phyloP scores from a whole-genome alignment of 1,140 invertebrate species.

The Hermetia illucens region DNA sequence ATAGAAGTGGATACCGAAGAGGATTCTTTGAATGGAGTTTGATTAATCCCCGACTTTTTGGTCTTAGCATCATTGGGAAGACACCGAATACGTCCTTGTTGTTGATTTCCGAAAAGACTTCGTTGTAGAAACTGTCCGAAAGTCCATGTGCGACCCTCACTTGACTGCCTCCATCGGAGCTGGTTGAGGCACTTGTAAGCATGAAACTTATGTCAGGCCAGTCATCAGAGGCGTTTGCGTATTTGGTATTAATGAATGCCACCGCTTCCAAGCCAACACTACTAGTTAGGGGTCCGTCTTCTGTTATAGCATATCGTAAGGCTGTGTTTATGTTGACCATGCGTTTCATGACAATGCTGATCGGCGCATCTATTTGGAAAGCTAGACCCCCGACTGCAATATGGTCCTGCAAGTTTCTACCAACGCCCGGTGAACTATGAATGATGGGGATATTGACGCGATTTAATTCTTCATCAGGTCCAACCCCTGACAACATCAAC shows the following conservation, averaged over 20 bases:
- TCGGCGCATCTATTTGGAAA: constrained; percentile 65
- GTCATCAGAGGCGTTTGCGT: constrained; percentile 65
- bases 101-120: constrained; percentile 51
- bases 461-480: constrained; percentile 52
- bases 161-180: constrained; percentile 48
- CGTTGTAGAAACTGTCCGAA: constrained; percentile 62
- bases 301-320: constrained; percentile 56
- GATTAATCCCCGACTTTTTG: constrained; percentile 68
- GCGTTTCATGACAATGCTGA: constrained; percentile 59
- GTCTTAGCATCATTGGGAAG: constrained; percentile 75
- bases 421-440: constrained; percentile 58
- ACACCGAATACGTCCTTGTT: constrained; percentile 61
- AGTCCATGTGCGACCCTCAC: constrained; percentile 65
- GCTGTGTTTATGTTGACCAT: constrained; percentile 64
- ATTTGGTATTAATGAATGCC: constrained; percentile 75
- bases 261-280: constrained; percentile 71
- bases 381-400: constrained; percentile 64
- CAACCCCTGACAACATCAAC: constrained; percentile 74
- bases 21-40: constrained; percentile 65
- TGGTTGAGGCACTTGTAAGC: constrained; percentile 64
- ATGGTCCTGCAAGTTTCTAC: constrained; percentile 72
- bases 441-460: constrained; percentile 50
- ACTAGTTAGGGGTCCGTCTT: constrained; percentile 68
- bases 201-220: constrained; percentile 85
- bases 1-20: constrained; percentile 67